Evolutionary conservation across 2,113 vertebrate species (phyloP).

Genomic region (Chitala chitala): DNA sequence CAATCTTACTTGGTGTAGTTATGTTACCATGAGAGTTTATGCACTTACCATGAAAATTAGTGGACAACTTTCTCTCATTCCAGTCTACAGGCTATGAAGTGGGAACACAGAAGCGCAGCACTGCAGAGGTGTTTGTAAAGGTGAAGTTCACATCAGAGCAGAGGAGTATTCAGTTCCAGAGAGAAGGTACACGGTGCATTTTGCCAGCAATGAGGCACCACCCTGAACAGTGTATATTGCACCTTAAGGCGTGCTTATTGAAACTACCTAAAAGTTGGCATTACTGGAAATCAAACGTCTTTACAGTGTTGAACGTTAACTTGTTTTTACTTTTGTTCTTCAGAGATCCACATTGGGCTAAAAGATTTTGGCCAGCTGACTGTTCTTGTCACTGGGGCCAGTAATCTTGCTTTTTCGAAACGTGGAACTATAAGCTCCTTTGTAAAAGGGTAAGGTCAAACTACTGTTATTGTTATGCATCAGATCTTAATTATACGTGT

Average conservation of each 20-base stretch:
- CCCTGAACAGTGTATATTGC: too few relatives aligned
- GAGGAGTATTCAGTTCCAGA: slow-evolving; percentile 28
- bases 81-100: slow-evolving; percentile 51
- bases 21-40: too few relatives aligned
- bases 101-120: slow-evolving; percentile 27
- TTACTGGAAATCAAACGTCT: background rate
- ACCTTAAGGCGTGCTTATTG: too few relatives aligned
- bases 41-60: background rate
- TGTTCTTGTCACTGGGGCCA: slow-evolving; percentile 58
- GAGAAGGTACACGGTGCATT: slow-evolving; percentile 45
- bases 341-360: slow-evolving; percentile 39
- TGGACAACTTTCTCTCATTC: background rate
- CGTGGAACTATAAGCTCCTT: slow-evolving; percentile 53
- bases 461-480: too few relatives aligned
- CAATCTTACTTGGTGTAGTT: too few relatives aligned
- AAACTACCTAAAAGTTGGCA: too few relatives aligned
- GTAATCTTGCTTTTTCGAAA: slow-evolving; percentile 57
- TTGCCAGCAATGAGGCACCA: background rate
- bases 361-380: slow-evolving; percentile 54
- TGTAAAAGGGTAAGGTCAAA: slow-evolving; percentile 74
- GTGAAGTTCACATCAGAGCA: slow-evolving; percentile 45
- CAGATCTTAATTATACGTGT: too few relatives aligned
- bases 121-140: slow-evolving; percentile 48
- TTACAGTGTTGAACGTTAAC: background rate
- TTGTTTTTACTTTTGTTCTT: slow-evolving; percentile 22